These are phyloP conservation scores for Ascaphus truei DNA, from an alignment of 2,113 vertebrate species.

Conservation along the genomic window DNA sequence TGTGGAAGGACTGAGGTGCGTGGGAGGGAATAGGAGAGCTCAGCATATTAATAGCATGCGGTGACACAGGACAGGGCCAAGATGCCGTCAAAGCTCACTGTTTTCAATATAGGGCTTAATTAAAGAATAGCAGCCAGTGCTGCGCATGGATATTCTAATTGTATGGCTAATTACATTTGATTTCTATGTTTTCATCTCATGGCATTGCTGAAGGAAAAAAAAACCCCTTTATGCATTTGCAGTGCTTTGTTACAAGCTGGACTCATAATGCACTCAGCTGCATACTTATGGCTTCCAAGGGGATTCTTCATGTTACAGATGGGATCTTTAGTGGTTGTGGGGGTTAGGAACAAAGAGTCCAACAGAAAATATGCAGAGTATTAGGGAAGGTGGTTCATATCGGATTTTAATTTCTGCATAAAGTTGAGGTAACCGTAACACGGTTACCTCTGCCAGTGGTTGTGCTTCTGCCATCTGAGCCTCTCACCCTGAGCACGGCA, in stretches of 20 bases:
- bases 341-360: neutral
- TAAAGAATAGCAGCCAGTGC: neutral
- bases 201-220: no score
- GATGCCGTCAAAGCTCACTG: no score
- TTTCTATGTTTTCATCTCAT: neutral
- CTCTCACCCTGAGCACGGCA: no score
- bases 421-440: neutral
- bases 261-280: no score
- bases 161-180: neutral
- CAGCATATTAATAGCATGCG: neutral
- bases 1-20: neutral
- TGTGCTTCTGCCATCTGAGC: neutral
- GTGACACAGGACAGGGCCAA: no score
- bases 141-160: neutral
- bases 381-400: neutral
- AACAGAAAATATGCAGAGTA: neutral
- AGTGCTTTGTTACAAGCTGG: no score
- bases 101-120: neutral
- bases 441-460: neutral
- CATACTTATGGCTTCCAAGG: no score
- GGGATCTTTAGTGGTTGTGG: neutral
- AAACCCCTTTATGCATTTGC: no score
- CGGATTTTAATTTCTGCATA: neutral
- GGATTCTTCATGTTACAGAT: no score
- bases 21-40: neutral